A percentile compares a stretch with the other conserved stretches of the same genome.
These are phyloP conservation scores for Raja brachyura DNA, from an alignment of 2,113 vertebrate genomes.

Conservation along the genomic window DNA sequence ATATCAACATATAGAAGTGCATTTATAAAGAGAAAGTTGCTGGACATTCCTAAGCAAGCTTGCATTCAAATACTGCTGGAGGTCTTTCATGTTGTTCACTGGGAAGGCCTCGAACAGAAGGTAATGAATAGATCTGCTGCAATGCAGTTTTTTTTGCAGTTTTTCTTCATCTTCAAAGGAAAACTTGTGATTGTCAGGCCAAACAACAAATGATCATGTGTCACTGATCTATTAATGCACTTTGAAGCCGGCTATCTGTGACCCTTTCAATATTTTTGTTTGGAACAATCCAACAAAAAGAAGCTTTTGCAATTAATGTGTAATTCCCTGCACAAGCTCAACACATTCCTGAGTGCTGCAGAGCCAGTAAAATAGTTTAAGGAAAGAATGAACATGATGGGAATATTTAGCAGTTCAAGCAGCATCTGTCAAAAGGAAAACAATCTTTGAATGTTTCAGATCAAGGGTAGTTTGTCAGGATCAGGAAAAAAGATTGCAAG, in stretches of 20 bases:
- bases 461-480: too few relatives aligned
- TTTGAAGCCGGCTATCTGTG: neutral
- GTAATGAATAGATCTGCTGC: neutral
- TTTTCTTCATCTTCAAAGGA: neutral
- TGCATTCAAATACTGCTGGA: neutral
- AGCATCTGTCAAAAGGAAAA: too few relatives aligned
- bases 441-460: too few relatives aligned
- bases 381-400: too few relatives aligned
- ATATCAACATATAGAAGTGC: neutral
- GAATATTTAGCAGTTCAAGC: too few relatives aligned
- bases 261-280: neutral
- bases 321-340: neutral
- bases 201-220: neutral
- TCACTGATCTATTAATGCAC: neutral
- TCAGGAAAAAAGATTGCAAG: too few relatives aligned
- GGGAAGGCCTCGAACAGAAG: neutral
- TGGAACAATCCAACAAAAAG: neutral
- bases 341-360: neutral
- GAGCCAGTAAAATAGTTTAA: neutral
- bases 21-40: neutral
- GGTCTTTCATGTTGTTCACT: neutral
- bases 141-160: neutral
- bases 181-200: neutral
- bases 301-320: neutral
- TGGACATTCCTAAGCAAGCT: neutral